Evolutionary conservation across 2,888 invertebrate genomes (phyloP), one percentile per base, ranked within the genome.

Genomic region (Lasioglossum leucozonium): DNA sequence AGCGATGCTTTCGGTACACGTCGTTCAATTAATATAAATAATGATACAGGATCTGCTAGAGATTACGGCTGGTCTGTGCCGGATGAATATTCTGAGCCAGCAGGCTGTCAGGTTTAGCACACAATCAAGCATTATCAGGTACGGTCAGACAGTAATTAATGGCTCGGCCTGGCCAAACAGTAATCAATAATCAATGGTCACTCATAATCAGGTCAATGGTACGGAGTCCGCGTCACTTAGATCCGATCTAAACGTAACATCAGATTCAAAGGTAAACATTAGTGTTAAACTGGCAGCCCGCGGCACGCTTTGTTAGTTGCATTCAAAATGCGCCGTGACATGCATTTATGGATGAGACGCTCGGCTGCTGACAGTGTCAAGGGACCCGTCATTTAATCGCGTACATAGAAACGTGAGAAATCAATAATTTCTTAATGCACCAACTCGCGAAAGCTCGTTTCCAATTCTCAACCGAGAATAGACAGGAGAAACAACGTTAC

Each of bases 161-260:
- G 88, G 88, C 78, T 51, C 76, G 81, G 79, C 72, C 82, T 85
- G 88, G 87, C 85, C 90, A 90, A 90, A 90, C 90, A 89, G 88
- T 90, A 89, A 90, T 89, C 90, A 89, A 90, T 90, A 90, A 90
- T 90, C 90, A 87, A 90, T 90, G 87, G 88, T 85, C 88, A 88
- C 85, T 88, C 90, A 87, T 89, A 90, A 89, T 87, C 90, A 87
- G 88, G 87, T 88, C 90, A 84, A 79, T 89, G 86, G 87, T 82
- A 72, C 74, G 79, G 82, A 73, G 77, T 69, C 22, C 84, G 69
- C 84, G 75, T 84, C 89, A 62, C 77, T 84, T 81, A 87, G 86
- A 84, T 76, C 74, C 58, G 81, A 86, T 84, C 87, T 79, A 78
- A 82, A 89, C 82, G 85, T 83, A 72, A 76, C 79, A 80, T 80